Percentiles rank a stretch among this genome's conserved stretches.
These are phyloP conservation scores for Ceriagrion tenellum DNA, from an alignment of 2,888 invertebrate species.

Conservation along the genomic window DNA sequence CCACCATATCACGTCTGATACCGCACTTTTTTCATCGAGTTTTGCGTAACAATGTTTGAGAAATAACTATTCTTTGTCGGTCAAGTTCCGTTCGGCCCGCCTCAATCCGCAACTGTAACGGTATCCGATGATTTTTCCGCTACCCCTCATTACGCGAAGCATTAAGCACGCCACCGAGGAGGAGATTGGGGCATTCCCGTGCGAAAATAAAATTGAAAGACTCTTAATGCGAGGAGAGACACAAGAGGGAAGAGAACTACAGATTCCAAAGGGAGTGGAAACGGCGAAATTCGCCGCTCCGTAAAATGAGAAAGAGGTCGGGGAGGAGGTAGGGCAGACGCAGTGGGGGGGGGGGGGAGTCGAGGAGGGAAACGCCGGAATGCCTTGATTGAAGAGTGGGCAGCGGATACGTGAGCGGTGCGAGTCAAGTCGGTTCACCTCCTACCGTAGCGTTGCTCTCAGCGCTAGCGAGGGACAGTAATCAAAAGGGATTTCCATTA, in stretches of 20 bases:
- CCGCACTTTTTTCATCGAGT: too few relatives aligned
- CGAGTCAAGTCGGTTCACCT: background rate
- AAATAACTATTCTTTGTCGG: too few relatives aligned
- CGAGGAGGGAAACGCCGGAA: too few relatives aligned
- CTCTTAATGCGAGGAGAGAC: background rate
- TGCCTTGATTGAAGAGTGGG: slow-evolving; percentile 9
- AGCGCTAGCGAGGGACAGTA: background rate
- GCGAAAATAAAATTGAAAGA: background rate
- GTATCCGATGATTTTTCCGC: background rate
- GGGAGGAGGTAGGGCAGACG: background rate
- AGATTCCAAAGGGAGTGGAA: background rate
- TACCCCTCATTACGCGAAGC: background rate
- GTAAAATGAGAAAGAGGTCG: background rate
- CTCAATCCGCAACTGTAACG: background rate
- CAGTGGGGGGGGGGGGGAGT: background rate
- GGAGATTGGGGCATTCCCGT: background rate
- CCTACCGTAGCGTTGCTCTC: background rate
- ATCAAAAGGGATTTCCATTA: slow-evolving; percentile 58
- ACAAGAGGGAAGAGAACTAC: background rate
- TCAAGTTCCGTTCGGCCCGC: background rate
- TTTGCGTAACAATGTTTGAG: too few relatives aligned
- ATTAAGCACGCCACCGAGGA: background rate
- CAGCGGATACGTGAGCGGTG: background rate
- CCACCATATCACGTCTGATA: too few relatives aligned
- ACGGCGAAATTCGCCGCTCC: background rate